Base-by-base conservation (phyloP, 2,888 invertebrate species). In the Tipula vernalis region DNA sequence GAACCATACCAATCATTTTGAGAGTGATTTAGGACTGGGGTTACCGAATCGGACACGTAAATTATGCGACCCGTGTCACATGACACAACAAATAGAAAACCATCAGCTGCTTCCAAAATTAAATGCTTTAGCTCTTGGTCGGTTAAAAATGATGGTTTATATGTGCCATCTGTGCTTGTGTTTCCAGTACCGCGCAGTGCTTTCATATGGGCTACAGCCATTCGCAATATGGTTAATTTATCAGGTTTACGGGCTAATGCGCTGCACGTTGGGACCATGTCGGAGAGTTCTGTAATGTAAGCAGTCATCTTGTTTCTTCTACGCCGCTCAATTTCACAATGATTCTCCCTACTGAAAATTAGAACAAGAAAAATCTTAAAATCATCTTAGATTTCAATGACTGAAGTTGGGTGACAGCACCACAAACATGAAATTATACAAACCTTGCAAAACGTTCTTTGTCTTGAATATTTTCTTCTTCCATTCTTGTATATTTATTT, bases 191-290 rank as follows among this genome's bases (percentile, higher is more conserved):
- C 99, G 94, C 98, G 94, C 87, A 99, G 94, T 87, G 97, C 97
- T 93, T 99, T 99, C 99, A 99, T 99, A 92, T 99, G 99, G 28
- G 99, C 98, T 87, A 99, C 99, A 86, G 99, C 99, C 99, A 99
- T 99, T 90, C 99, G 95, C 88, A 99, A 94, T 91, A 99, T 99
- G 89, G 99, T 99, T 88, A 99, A 94, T 92, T 99, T 99, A 94
- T 99, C 99, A 86, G 99, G 99, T 92, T 99, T 99, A 89, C 99
- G 94, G 87, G 99, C 99, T 89, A 99, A 94, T 86, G 99, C 98
- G 90, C 98, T 98, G 93, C 99, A 99, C 90, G 99, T 98, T 90
- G 99, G 99, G 90, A 99, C 99, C 99, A 99, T 99, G 93, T 99
- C 99, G 89, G 98, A 99, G 89, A 99, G 94, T 93, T 99, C 99